Evolutionary conservation across 2,113 vertebrate genomes (phyloP).

Genomic region (Halcyon malimbica): DNA sequence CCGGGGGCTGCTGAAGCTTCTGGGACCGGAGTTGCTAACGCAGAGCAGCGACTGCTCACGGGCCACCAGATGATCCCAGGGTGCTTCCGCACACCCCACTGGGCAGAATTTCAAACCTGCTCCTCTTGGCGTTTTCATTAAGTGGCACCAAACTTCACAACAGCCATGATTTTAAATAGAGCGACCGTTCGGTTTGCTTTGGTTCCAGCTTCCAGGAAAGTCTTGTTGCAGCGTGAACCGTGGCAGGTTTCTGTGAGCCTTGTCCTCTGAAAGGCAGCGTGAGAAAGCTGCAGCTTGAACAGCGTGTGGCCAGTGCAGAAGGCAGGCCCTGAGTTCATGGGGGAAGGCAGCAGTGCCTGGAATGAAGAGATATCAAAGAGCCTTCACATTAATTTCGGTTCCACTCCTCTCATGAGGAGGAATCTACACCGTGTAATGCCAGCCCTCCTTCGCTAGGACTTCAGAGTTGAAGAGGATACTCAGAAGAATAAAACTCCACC

Average conservation of each 20-base stretch:
- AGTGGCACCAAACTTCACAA: not conserved
- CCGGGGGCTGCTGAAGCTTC: not conserved
- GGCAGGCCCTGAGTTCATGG: not conserved
- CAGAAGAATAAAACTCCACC: slow-evolving; percentile 56
- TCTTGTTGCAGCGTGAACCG: not conserved
- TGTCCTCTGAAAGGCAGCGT: rapidly evolving
- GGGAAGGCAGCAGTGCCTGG: rapidly evolving
- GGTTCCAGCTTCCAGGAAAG: not conserved
- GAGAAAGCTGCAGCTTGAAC: not conserved
- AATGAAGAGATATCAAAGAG: not conserved
- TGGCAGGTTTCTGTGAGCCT: rapidly evolving
- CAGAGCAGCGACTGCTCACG: rapidly evolving
- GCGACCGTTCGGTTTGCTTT: rapidly evolving
- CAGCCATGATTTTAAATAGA: rapidly evolving
- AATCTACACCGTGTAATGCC: not conserved
- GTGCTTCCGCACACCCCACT: not conserved
- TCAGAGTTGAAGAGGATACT: not conserved
- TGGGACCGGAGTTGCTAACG: rapidly evolving
- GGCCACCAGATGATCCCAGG: not conserved
- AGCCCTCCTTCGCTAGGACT: not conserved
- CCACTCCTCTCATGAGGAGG: rapidly evolving
- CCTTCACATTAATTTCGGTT: not conserved
- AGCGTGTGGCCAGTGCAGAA: rapidly evolving
- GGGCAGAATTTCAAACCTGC: not conserved
- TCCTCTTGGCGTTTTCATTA: not conserved